Conservation (phyloP, 2,888 invertebrate genomes). For the Chrysomela aeneicollis region DNA sequence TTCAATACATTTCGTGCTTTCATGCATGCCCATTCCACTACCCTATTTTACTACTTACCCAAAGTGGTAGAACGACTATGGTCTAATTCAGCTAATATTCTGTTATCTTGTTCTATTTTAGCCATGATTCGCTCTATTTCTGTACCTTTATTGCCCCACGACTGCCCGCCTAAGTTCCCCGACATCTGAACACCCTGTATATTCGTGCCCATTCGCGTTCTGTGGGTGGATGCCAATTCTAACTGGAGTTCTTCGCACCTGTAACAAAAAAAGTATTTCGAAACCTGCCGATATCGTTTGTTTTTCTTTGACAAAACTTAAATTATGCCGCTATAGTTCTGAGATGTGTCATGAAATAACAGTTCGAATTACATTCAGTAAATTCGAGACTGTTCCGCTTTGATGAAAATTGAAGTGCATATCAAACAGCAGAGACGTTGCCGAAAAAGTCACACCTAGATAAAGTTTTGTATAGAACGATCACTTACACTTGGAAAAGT, state of each 20-base stretch:
- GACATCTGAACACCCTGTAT: slow-evolving; percentile 44
- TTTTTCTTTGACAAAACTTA: too few species aligned
- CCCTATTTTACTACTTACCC: slow-evolving; percentile 66
- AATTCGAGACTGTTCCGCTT: too few species aligned
- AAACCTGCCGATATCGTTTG: too few species aligned
- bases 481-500: too few species aligned
- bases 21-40: slow-evolving; percentile 20
- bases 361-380: too few species aligned
- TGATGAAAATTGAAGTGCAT: too few species aligned
- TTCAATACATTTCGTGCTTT: not conserved
- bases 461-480: too few species aligned
- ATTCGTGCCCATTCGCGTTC: slow-evolving; percentile 53
- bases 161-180: slow-evolving; percentile 61
- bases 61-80: slow-evolving; percentile 78
- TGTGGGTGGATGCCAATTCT: slow-evolving; percentile 73
- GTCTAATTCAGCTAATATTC: slow-evolving; percentile 89
- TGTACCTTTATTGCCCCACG: slow-evolving; percentile 64
- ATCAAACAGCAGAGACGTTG: too few species aligned
- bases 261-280: slow-evolving; percentile 6
- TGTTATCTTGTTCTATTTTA: slow-evolving; percentile 90
- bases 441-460: too few species aligned
- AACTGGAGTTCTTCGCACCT: slow-evolving; percentile 88
- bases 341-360: too few species aligned
- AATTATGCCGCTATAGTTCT: too few species aligned
- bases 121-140: slow-evolving; percentile 95